phyloP scores from a whole-genome alignment of 2,113 vertebrate species.

The Plectropomus leopardus region DNA sequence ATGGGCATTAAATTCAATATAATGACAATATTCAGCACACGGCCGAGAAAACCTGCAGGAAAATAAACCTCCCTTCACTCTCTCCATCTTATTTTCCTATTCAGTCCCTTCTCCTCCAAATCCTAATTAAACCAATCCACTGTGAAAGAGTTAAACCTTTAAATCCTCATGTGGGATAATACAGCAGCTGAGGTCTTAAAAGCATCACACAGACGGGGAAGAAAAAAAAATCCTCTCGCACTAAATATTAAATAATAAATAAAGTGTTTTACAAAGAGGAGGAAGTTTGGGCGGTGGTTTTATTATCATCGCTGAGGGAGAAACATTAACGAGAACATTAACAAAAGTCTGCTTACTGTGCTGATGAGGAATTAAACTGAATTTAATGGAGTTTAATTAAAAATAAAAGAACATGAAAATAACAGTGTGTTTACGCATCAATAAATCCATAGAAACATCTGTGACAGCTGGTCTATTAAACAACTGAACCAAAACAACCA shows the following conservation, averaged over 20 bases:
- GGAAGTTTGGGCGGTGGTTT: neutral
- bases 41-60: neutral
- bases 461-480: neutral
- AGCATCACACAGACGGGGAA: neutral
- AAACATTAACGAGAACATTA: slow-evolving; percentile 7
- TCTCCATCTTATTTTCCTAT: neutral
- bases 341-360: neutral
- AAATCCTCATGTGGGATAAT: slow-evolving; percentile 16
- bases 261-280: neutral
- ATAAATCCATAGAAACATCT: neutral
- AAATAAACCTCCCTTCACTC: neutral
- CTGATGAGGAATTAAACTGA: slow-evolving; percentile 19
- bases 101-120: slow-evolving; percentile 16
- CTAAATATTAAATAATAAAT: slow-evolving; percentile 2
- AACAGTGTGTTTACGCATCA: neutral
- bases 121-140: slow-evolving; percentile 24
- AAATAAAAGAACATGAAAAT: neutral
- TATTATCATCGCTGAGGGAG: neutral
- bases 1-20: neutral
- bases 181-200: slow-evolving; percentile 3
- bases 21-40: neutral
- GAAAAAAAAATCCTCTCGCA: slow-evolving; percentile 4
- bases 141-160: slow-evolving; percentile 32
- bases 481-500: too few relatives aligned
- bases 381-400: slow-evolving; percentile 31